These are phyloP conservation scores for Upupa epops DNA, from an alignment of 2,113 vertebrate genomes.

Conservation along the genomic window DNA sequence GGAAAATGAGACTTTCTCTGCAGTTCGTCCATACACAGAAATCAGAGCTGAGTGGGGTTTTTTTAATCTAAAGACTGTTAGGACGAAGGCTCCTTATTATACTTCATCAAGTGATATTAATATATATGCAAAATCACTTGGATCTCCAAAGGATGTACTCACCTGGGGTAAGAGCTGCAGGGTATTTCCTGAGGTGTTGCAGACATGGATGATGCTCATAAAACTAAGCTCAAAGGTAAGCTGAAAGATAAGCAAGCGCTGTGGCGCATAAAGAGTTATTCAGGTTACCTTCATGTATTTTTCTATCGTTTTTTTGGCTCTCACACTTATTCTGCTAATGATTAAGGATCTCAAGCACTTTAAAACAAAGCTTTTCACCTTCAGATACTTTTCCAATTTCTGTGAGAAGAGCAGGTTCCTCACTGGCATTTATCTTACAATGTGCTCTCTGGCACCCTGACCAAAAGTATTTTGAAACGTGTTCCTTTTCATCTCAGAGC, in stretches of 20 bases:
- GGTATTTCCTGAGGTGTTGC: background rate
- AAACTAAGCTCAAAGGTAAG: background rate
- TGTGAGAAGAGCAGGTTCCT: background rate
- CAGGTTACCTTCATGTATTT: background rate
- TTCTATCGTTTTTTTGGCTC: background rate
- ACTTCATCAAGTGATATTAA: background rate
- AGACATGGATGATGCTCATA: background rate
- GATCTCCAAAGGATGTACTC: background rate
- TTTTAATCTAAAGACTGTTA: background rate
- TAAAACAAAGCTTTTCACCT: conserved; percentile 45
- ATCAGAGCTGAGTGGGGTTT: background rate
- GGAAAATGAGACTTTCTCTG: background rate
- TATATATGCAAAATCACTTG: background rate
- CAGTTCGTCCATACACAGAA: background rate
- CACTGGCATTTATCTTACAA: background rate
- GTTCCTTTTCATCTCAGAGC: background rate
- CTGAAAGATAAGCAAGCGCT: too few species aligned
- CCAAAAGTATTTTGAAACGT: conserved; percentile 12
- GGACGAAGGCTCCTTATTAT: background rate
- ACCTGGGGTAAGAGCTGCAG: background rate
- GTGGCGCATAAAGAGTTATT: background rate
- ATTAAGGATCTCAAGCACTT: background rate
- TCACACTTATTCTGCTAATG: background rate
- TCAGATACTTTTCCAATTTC: background rate
- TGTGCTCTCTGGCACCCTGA: background rate